Percentiles rank a stretch among this genome's conserved stretches.
Evolutionary conservation across 2,797 vertebrate species (phyloP).

Genomic region (Taeniopygia guttata): DNA sequence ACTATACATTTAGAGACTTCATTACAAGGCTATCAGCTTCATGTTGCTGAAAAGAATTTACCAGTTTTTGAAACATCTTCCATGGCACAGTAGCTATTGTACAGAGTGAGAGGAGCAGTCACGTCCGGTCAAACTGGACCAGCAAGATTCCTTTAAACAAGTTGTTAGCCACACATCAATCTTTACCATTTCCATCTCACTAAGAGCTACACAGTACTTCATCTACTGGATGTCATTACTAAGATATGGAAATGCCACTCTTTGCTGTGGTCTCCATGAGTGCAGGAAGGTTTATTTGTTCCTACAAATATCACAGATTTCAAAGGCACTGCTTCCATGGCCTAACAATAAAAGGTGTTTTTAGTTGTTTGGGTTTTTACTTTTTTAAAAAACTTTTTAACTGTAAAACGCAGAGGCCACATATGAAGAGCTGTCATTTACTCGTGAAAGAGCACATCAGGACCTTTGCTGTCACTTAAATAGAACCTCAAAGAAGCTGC

Average conservation of each 20-base stretch:
- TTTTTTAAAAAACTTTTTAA: not conserved
- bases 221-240: not conserved
- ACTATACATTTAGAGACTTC: not conserved
- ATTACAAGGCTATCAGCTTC: not conserved
- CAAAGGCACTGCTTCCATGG: not conserved
- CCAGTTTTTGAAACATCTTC: not conserved
- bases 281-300: not conserved
- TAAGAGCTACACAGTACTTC: not conserved
- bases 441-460: not conserved
- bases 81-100: not conserved
- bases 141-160: not conserved
- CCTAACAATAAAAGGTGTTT: not conserved
- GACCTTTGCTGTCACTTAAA: not conserved
- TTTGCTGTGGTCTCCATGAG: not conserved
- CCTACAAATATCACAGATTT: not conserved
- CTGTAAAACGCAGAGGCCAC: not conserved
- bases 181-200: not conserved
- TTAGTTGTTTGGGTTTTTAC: accelerated
- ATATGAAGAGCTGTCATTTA: not conserved
- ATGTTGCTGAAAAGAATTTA: not conserved
- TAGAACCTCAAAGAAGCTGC: not conserved
- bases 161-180: not conserved
- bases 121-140: not conserved
- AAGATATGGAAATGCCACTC: not conserved
- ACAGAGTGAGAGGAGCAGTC: not conserved